Percentiles rank a stretch among this genome's conserved stretches.
phyloP scores from a whole-genome alignment of 2,113 vertebrate species.

The Panthera tigris region DNA sequence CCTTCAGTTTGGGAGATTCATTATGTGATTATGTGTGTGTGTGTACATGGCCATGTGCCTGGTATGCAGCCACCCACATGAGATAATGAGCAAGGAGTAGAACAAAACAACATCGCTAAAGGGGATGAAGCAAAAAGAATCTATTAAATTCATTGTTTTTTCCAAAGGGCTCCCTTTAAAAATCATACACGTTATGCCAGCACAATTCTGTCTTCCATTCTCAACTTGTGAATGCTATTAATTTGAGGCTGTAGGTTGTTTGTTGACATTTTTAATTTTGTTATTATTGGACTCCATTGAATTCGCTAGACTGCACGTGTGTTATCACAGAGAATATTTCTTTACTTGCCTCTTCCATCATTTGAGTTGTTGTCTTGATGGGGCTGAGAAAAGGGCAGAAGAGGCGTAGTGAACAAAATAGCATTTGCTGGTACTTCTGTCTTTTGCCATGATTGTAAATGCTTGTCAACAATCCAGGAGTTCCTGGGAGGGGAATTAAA shows the following conservation, averaged over 20 bases:
- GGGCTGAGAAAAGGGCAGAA: neutral
- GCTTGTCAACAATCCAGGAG: neutral
- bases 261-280: constrained; percentile 57
- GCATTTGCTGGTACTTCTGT: neutral
- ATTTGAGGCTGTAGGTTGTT: constrained; percentile 12
- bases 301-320: neutral
- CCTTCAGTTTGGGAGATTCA: constrained; percentile 22
- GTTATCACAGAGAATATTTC: neutral
- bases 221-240: constrained; percentile 51
- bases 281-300: constrained; percentile 20
- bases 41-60: neutral
- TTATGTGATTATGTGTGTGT: neutral
- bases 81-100: constrained; percentile 43
- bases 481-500: neutral
- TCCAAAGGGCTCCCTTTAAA: constrained; percentile 68
- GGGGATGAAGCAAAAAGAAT: neutral
- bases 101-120: neutral
- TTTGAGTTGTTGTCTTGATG: neutral
- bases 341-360: constrained; percentile 22
- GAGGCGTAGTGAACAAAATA: neutral
- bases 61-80: constrained; percentile 44
- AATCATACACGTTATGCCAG: constrained; percentile 55
- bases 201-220: constrained; percentile 53
- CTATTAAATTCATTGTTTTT: constrained; percentile 62
- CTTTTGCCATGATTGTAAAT: neutral